Conservation (phyloP, 2,113 vertebrate species). For the Toxotes jaculatrix region DNA sequence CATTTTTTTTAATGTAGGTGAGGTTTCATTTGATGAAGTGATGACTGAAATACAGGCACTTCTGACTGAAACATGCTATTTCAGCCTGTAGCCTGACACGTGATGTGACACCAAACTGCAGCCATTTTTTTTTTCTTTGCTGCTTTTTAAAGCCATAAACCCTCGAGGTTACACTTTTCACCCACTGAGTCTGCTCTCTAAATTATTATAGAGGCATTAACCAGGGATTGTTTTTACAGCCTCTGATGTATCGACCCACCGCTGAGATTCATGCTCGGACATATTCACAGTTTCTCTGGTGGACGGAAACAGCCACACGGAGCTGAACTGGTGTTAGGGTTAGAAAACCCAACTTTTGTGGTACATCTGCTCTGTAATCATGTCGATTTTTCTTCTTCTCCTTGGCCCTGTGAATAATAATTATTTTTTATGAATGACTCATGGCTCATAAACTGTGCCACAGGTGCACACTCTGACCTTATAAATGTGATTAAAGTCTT, state of each 20-base stretch:
- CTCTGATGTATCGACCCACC: conserved; percentile 27
- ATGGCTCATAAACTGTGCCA: background rate
- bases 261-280: conserved; percentile 28
- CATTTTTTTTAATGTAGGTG: background rate
- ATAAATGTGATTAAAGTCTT: background rate
- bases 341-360: background rate
- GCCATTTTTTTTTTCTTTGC: background rate
- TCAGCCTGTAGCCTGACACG: too few relatives aligned
- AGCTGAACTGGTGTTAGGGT: background rate
- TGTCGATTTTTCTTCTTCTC: background rate
- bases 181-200: background rate
- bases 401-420: background rate
- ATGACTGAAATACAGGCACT: too few relatives aligned
- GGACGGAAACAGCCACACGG: conserved; percentile 1
- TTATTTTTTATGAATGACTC: background rate
- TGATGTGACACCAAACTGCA: too few relatives aligned
- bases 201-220: conserved; percentile 42
- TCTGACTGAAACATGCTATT: too few relatives aligned
- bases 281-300: conserved; percentile 28
- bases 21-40: background rate
- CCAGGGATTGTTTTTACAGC: conserved; percentile 32
- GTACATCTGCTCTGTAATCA: background rate
- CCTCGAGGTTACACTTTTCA: background rate
- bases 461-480: background rate
- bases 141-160: conserved; percentile 3